Conservation (phyloP, 2,888 invertebrate species). For the Gandaritis pyraliata region DNA sequence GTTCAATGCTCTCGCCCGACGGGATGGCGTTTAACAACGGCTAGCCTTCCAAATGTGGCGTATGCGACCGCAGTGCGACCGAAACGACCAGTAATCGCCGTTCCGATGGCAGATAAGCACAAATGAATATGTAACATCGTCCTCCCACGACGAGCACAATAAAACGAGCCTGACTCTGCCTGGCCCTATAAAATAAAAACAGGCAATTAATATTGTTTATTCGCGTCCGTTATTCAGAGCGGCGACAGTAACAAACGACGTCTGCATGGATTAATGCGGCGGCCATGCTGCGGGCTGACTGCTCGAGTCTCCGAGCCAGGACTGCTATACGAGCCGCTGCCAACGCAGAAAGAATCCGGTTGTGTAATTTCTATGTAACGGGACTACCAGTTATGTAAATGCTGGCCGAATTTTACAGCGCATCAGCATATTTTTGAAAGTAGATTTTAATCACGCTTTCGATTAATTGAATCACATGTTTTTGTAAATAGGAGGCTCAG, state of each 20-base stretch:
- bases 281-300: constrained; percentile 42
- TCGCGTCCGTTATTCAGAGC: constrained; percentile 76
- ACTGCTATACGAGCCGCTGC: constrained; percentile 43
- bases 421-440: constrained; percentile 73
- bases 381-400: constrained; percentile 83
- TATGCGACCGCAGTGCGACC: constrained; percentile 59
- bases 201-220: constrained; percentile 80
- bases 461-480: constrained; percentile 53
- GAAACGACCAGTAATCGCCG: constrained; percentile 73
- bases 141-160: constrained; percentile 75
- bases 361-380: constrained; percentile 81
- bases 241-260: constrained; percentile 73
- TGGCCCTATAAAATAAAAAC: constrained; percentile 78
- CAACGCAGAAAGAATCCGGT: constrained; percentile 68
- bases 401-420: constrained; percentile 78
- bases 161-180: constrained; percentile 70
- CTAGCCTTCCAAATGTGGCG: constrained; percentile 62
- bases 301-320: constrained; percentile 34
- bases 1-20: constrained; percentile 56
- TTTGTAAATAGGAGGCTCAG: constrained; percentile 44
- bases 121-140: constrained; percentile 80
- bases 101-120: constrained; percentile 77
- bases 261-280: constrained; percentile 66
- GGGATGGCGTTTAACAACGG: constrained; percentile 56
- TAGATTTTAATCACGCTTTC: constrained; percentile 67